phyloP scores from a whole-genome alignment of 2,113 vertebrate genomes.

The Phaetusa simplex region DNA sequence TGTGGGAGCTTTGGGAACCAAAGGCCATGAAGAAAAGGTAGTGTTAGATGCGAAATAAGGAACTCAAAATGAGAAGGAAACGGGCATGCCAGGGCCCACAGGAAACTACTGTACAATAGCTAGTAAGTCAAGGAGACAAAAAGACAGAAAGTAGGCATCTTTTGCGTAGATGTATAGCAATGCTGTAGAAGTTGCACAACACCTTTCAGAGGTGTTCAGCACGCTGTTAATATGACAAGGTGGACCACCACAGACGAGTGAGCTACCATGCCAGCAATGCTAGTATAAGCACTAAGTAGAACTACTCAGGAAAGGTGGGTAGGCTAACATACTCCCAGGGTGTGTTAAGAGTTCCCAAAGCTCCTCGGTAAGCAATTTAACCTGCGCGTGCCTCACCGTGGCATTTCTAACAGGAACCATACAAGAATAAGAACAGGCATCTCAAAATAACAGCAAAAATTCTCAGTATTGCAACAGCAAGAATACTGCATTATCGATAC shows the following conservation, averaged over 20 bases:
- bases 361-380: not conserved
- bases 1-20: not conserved
- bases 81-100: not conserved
- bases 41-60: not conserved
- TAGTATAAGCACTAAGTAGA: not conserved
- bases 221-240: not conserved
- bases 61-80: not conserved
- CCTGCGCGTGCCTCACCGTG: not conserved
- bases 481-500: not conserved
- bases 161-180: not conserved
- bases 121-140: not conserved
- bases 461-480: not conserved
- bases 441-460: not conserved
- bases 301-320: not conserved
- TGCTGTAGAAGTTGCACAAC: fast-evolving
- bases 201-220: not conserved
- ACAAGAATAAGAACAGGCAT: not conserved
- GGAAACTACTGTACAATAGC: not conserved
- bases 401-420: not conserved
- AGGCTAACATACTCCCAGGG: not conserved
- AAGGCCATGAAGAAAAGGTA: not conserved
- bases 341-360: not conserved
- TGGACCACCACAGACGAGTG: fast-evolving
- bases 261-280: not conserved
- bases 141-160: not conserved